These are phyloP conservation scores for Misgurnus anguillicaudatus DNA, from an alignment of 2,113 vertebrate genomes.

Conservation along the genomic window DNA sequence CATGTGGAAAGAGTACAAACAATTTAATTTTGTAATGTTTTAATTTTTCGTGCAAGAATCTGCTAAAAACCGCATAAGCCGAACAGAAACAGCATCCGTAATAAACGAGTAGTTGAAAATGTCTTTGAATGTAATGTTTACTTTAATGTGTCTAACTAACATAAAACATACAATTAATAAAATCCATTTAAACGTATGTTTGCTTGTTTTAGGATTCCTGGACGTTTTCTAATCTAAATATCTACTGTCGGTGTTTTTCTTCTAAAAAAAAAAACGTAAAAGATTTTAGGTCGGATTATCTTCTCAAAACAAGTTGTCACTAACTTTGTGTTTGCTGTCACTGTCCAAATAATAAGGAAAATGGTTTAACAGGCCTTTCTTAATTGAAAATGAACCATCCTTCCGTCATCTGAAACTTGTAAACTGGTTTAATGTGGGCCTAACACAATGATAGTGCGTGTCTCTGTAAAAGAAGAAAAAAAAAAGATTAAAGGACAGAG, in stretches of 20 bases:
- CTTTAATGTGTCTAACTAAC: not conserved
- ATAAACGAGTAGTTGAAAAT: not conserved
- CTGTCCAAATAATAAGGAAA: not conserved
- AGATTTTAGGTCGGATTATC: not conserved
- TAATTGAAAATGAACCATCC: not conserved
- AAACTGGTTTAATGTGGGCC: not conserved
- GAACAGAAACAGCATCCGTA: not conserved
- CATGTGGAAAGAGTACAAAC: not conserved
- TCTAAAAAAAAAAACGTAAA: no score
- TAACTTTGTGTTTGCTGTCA: not conserved
- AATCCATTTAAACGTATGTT: not conserved
- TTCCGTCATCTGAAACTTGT: slow-evolving; percentile 18
- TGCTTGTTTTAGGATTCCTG: not conserved
- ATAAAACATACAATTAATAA: not conserved
- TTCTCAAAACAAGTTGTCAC: not conserved
- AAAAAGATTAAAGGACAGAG: not conserved
- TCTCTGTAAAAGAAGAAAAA: not conserved
- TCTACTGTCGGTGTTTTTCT: not conserved
- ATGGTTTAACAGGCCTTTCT: not conserved
- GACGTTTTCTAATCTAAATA: not conserved
- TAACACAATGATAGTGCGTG: slow-evolving; percentile 20
- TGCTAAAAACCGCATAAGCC: not conserved
- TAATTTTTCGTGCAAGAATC: not conserved
- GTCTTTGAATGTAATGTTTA: not conserved
- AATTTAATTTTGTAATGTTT: not conserved